Evolutionary conservation across 2,888 invertebrate genomes (phyloP), one percentile per base, ranked within the genome.

Genomic region (Thera britannica): DNA sequence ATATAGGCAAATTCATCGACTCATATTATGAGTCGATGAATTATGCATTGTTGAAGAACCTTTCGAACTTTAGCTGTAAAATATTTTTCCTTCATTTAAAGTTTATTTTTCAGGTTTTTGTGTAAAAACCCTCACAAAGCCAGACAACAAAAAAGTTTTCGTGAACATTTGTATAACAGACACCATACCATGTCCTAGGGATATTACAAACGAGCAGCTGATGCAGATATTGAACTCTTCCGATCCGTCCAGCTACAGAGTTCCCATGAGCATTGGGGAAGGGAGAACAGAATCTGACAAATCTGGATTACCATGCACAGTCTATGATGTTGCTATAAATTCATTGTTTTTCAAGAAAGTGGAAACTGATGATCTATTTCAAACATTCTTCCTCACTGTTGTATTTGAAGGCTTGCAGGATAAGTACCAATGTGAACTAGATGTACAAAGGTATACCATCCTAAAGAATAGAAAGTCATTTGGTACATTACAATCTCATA

Each of bases 191-290:
- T 89, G 95, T 66, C 97, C 96, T 1, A 94, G 95, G 77, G 96
- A 97, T 77, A 95, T 97, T 52, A 94, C 95, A 1, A 95, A 96
- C 83, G 95, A 95, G 64, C 96, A 97, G 78, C 92, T 98, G 1
- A 91, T 95, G 74, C 94, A 95, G 67, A 95, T 97, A 64, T 86
- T 97, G 36, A 94, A 95, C 70, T 96, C 96, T 0, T 95, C 95
- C 65, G 96, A 96, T 60, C 95, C 96, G 0, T 95, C 96, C 3
- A 95, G 95, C 58, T 98, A 96, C 86, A 94, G 96, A 71, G 96
- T 98, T 56, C 98, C 98, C 0, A 97, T 98, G 97, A 98, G 98
- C 84, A 96, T 98, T 73, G 98, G 98, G 0, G 96, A 97, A 81
- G 95, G 97, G 3, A 96, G 96, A 76, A 94, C 94, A 5, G 98